phyloP scores from a whole-genome alignment of 2,888 invertebrate genomes.

The Blomia tropicalis region DNA sequence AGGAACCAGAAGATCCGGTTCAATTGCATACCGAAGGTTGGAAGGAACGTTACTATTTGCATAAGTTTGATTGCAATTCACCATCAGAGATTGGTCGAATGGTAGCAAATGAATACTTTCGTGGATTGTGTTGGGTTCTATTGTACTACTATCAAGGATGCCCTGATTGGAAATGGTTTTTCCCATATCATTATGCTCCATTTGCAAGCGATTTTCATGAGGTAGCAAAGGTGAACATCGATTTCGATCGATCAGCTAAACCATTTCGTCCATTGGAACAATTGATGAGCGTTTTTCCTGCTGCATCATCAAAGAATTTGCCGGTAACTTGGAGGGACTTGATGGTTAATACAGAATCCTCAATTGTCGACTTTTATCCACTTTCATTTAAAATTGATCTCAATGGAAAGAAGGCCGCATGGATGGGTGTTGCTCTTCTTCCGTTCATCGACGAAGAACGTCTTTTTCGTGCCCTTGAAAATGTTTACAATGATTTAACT shows the following conservation, averaged over 20 bases:
- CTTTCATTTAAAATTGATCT: slow-evolving; percentile 84
- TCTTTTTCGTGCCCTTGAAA: slow-evolving; percentile 63
- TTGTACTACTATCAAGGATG: slow-evolving; percentile 98
- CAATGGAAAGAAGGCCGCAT: slow-evolving; percentile 97
- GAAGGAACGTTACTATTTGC: slow-evolving; percentile 92
- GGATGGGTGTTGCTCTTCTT: slow-evolving; percentile 84
- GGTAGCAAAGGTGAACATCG: slow-evolving; percentile 58
- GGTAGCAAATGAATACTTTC: slow-evolving; percentile 49
- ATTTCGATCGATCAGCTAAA: slow-evolving; percentile 69
- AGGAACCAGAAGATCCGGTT: slow-evolving; percentile 69
- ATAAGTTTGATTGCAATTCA: slow-evolving; percentile 53
- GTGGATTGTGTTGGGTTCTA: slow-evolving; percentile 93
- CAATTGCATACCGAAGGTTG: slow-evolving; percentile 90
- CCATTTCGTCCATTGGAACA: slow-evolving; percentile 96
- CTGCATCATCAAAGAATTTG: slow-evolving; percentile 82
- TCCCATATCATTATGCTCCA: slow-evolving; percentile 98
- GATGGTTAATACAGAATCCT: slow-evolving; percentile 77
- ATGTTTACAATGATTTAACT: slow-evolving; percentile 61
- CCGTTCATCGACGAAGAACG: slow-evolving; percentile 89
- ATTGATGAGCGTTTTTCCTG: slow-evolving; percentile 98
- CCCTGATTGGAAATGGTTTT: slow-evolving; percentile 99
- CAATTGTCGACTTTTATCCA: slow-evolving; percentile 97
- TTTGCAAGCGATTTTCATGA: slow-evolving; percentile 97
- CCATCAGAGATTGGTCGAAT: slow-evolving; percentile 14
- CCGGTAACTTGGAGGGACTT: slow-evolving; percentile 80